phyloP scores from a whole-genome alignment of 2,888 invertebrate species.

The Arctia plantaginis region DNA sequence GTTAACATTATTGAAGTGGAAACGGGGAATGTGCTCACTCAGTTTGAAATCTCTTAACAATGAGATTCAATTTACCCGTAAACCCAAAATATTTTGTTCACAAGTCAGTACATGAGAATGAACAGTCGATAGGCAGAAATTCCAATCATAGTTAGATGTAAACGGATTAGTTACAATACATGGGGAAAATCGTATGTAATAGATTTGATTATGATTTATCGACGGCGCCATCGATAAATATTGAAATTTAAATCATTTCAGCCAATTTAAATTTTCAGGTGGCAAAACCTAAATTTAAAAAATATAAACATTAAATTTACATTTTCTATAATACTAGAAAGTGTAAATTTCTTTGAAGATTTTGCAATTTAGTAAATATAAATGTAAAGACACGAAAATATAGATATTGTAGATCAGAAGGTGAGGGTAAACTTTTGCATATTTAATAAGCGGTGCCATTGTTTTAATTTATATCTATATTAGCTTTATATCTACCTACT shows the following conservation, averaged over 20 bases:
- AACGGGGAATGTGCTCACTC: slow-evolving; percentile 65
- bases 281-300: neutral
- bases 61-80: slow-evolving; percentile 50
- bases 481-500: slow-evolving; percentile 18
- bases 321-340: neutral
- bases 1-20: slow-evolving; percentile 68
- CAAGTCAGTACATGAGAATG: slow-evolving; percentile 38
- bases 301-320: too few relatives aligned
- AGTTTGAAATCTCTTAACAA: slow-evolving; percentile 61
- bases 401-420: neutral
- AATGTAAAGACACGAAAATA: too few relatives aligned
- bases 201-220: neutral
- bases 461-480: neutral
- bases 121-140: slow-evolving; percentile 36
- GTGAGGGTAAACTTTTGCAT: neutral
- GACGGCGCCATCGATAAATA: neutral
- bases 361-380: neutral
- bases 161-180: slow-evolving; percentile 10
- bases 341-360: neutral
- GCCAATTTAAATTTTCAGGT: neutral
- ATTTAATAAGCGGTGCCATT: neutral
- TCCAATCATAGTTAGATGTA: slow-evolving; percentile 18
- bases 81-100: slow-evolving; percentile 34
- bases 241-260: neutral
- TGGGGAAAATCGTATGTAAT: slow-evolving; percentile 9